These are phyloP conservation scores for Alviniconcha marisindica DNA, from an alignment of 1,140 invertebrate species.

Conservation along the genomic window DNA sequence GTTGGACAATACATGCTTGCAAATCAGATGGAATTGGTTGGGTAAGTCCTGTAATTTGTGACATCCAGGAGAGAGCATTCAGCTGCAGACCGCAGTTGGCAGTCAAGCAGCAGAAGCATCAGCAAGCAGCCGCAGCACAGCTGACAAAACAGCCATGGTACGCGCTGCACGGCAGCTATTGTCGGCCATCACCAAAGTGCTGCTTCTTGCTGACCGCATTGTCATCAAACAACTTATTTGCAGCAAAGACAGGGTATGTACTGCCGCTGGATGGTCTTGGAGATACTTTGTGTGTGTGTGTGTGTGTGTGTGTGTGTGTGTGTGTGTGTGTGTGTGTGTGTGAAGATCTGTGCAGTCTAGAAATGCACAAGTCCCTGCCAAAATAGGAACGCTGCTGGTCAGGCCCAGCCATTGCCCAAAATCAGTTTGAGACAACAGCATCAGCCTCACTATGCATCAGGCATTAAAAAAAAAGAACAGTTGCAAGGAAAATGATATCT, in stretches of 20 bases:
- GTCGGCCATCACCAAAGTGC: conserved; percentile 95
- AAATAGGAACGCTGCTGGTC: no score
- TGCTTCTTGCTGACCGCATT: conserved; percentile 98
- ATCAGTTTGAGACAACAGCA: no score
- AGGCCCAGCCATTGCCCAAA: no score
- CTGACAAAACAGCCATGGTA: conserved; percentile 82
- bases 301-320: not conserved
- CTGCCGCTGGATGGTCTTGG: not conserved
- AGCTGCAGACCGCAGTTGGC: conserved; percentile 86
- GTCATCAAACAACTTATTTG: conserved; percentile 97
- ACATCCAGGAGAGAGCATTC: conserved; percentile 91
- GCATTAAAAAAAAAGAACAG: no score
- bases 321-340: no score
- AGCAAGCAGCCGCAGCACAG: conserved; percentile 39
- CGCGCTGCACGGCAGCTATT: conserved; percentile 94
- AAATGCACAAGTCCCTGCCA: no score
- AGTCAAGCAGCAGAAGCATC: conserved; percentile 59
- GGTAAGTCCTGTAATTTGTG: no score
- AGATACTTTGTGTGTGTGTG: no score
- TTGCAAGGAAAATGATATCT: no score
- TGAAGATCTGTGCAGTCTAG: not conserved
- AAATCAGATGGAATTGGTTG: no score
- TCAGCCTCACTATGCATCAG: no score
- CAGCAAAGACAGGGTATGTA: conserved; percentile 94
- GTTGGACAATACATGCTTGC: no score